A percentile compares a stretch with the other conserved stretches of the same genome.
Conservation (phyloP, 2,113 vertebrate species). For the Urocynchramus pylzowi region DNA sequence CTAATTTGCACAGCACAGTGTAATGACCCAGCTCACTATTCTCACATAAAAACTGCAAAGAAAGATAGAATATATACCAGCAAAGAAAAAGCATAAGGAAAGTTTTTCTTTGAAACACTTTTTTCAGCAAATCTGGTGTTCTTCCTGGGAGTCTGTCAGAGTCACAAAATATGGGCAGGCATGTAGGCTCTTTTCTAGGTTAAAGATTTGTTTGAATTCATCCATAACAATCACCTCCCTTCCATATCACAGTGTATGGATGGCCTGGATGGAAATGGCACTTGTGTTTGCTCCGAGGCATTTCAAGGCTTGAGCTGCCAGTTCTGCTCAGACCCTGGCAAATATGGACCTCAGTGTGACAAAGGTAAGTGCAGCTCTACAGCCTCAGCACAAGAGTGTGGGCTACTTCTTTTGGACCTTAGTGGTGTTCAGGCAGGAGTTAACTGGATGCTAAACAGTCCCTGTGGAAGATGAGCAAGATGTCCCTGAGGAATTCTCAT, state of each 20-base stretch:
- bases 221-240: background rate
- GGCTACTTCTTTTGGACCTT: background rate
- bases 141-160: background rate
- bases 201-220: background rate
- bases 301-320: slow-evolving; percentile 86
- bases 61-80: background rate
- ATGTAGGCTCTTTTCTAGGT: background rate
- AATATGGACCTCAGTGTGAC: slow-evolving; percentile 82
- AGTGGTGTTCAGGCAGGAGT: background rate
- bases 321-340: slow-evolving; percentile 78
- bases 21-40: background rate
- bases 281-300: slow-evolving; percentile 77
- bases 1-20: background rate
- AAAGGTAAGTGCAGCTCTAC: slow-evolving; percentile 69
- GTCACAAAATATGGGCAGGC: background rate
- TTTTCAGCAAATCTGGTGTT: background rate
- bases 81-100: background rate
- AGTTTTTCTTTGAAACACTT: background rate
- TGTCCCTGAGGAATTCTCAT: background rate
- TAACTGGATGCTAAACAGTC: background rate
- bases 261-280: slow-evolving; percentile 81
- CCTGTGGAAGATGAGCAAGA: background rate
- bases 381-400: background rate
- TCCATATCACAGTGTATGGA: slow-evolving; percentile 76
- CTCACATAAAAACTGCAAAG: background rate